phyloP scores from a whole-genome alignment of 2,888 invertebrate genomes.

The Parasteatoda lunata region DNA sequence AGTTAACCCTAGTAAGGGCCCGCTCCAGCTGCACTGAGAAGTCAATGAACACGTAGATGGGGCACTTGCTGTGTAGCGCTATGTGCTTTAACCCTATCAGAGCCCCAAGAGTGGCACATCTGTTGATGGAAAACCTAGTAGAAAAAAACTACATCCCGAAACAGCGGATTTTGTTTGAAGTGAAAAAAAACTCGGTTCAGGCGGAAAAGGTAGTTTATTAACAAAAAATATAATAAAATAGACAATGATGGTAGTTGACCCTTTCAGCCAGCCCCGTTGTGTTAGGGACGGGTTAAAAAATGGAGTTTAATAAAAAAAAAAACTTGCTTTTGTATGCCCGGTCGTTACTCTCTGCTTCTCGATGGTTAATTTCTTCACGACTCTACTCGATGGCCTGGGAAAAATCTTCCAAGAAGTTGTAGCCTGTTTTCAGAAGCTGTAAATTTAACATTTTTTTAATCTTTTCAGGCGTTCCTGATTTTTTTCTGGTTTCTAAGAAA shows the following conservation, averaged over 20 bases:
- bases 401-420: constrained; percentile 52
- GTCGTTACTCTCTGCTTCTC: constrained; percentile 58
- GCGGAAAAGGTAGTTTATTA: constrained; percentile 53
- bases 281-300: constrained; percentile 64
- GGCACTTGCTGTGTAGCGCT: constrained; percentile 65
- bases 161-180: constrained; percentile 14
- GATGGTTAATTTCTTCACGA: constrained; percentile 63
- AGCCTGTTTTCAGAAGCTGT: constrained; percentile 45
- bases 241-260: constrained; percentile 55
- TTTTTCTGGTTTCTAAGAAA: constrained; percentile 26
- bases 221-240: constrained; percentile 34
- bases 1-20: constrained; percentile 37
- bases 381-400: constrained; percentile 58
- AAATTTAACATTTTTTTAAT: constrained; percentile 56
- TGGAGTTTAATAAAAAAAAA: constrained; percentile 43
- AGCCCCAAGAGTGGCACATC: constrained; percentile 34
- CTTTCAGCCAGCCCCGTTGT: constrained; percentile 46
- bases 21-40: constrained; percentile 38
- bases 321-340: constrained; percentile 42
- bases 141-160: constrained; percentile 54
- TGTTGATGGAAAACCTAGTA: constrained; percentile 26
- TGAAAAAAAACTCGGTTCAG: constrained; percentile 37
- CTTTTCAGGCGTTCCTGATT: constrained; percentile 18
- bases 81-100: constrained; percentile 39
- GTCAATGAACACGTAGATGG: constrained; percentile 58